Conservation (phyloP, 2,888 invertebrate genomes). For the Lycaena phlaeas region DNA sequence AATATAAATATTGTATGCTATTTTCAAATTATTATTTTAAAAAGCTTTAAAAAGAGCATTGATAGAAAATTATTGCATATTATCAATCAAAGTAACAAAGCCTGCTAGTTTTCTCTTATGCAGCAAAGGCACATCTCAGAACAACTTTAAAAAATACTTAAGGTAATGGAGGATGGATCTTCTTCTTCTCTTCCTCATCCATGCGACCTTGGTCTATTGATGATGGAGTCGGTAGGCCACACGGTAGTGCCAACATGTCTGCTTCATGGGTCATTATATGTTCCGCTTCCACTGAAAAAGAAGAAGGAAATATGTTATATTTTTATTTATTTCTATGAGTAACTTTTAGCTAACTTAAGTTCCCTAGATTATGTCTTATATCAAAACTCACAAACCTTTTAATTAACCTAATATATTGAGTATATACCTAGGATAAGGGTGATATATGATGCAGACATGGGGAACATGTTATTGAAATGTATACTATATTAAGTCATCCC, state of each 20-base stretch:
- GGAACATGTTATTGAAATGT: too few relatives aligned
- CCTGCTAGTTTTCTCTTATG: neutral
- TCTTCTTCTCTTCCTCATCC: slow-evolving; percentile 76
- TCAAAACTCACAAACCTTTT: too few relatives aligned
- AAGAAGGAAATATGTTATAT: too few relatives aligned
- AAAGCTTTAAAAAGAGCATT: too few relatives aligned
- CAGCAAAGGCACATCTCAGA: slow-evolving; percentile 18
- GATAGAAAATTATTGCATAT: neutral
- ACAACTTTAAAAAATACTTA: slow-evolving; percentile 24
- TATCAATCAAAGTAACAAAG: neutral
- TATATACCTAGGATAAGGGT: too few relatives aligned
- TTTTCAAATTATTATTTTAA: too few relatives aligned
- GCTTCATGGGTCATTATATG: slow-evolving; percentile 84
- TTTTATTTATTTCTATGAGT: neutral
- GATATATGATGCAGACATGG: too few relatives aligned
- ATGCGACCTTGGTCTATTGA: slow-evolving; percentile 78
- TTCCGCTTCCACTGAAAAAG: slow-evolving; percentile 80
- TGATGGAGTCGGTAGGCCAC: slow-evolving; percentile 82
- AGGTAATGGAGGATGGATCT: slow-evolving; percentile 74
- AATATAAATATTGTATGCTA: too few relatives aligned
- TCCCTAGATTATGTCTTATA: too few relatives aligned
- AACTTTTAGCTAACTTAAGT: too few relatives aligned
- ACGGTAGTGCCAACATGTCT: slow-evolving; percentile 79
- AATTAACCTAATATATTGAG: too few relatives aligned
- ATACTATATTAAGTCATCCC: too few relatives aligned